Evolutionary conservation across 2,888 invertebrate genomes (phyloP).

Genomic region (Sturmia bella): DNA sequence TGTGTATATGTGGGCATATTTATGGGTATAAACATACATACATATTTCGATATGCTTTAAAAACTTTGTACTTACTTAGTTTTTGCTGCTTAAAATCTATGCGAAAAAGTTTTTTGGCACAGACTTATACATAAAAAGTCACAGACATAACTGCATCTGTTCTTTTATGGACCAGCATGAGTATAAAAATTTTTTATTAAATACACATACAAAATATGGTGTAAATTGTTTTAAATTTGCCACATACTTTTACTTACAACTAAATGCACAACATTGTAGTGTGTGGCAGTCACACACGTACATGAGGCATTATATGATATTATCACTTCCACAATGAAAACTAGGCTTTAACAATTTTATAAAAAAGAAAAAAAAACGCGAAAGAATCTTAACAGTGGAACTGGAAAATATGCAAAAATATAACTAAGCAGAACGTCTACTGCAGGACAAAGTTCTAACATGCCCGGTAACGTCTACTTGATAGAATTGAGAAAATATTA

Average conservation of each 20-base stretch:
- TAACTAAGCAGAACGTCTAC: not conserved
- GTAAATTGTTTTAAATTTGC: constrained; percentile 72
- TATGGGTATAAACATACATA: not conserved
- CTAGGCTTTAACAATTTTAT: constrained; percentile 59
- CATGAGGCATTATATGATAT: constrained; percentile 56
- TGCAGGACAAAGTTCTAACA: not conserved
- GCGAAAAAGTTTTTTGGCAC: constrained; percentile 18
- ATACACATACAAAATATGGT: constrained; percentile 68
- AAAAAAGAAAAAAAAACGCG: not conserved
- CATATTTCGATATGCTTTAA: constrained; percentile 1
- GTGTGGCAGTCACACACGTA: not conserved
- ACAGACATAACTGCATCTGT: not conserved
- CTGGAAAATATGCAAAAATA: not conserved
- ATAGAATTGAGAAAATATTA: too few species aligned
- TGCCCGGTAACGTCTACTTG: too few species aligned
- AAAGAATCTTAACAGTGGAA: constrained; percentile 13
- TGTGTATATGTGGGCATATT: not conserved
- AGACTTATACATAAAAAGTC: not conserved
- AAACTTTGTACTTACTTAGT: constrained; percentile 44
- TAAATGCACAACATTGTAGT: constrained; percentile 20
- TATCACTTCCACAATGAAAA: constrained; percentile 61
- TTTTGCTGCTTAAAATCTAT: constrained; percentile 31
- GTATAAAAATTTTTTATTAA: constrained; percentile 54
- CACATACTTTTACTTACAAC: constrained; percentile 66
- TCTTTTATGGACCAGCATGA: not conserved